Conservation (phyloP, 92 coral and sea anemone genomes). For the Ricordea florida region DNA sequence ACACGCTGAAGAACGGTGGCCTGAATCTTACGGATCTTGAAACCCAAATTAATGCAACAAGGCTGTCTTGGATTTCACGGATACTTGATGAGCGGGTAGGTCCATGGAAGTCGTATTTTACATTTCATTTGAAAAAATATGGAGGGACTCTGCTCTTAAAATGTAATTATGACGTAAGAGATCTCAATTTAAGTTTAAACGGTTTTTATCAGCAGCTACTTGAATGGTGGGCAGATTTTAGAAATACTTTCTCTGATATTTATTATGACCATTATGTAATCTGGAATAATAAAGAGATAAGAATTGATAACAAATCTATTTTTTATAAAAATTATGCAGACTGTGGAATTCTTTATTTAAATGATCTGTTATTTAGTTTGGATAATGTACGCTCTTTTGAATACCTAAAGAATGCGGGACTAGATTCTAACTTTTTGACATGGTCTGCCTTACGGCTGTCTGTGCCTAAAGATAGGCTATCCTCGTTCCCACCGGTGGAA, state of each 20-base stretch:
- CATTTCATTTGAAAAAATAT: background rate
- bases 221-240: slow-evolving; percentile 3
- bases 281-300: too few species aligned
- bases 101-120: slow-evolving; percentile 19
- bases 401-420: too few species aligned
- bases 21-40: slow-evolving; percentile 18
- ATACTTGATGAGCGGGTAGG: background rate
- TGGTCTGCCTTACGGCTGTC: too few species aligned
- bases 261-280: too few species aligned
- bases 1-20: slow-evolving; percentile 6
- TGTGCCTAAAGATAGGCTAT: too few species aligned
- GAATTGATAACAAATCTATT: too few species aligned
- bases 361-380: too few species aligned
- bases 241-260: too few species aligned
- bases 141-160: slow-evolving; percentile 8
- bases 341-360: too few species aligned
- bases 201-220: background rate
- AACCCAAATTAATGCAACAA: slow-evolving; percentile 10
- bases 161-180: slow-evolving; percentile 5
- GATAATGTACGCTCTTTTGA: too few species aligned
- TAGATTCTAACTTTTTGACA: too few species aligned
- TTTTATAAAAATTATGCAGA: too few species aligned
- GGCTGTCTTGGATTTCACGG: slow-evolving; percentile 12
- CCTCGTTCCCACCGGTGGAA: background rate
- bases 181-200: background rate